Conservation (phyloP, 2,797 vertebrate species). For the Peromyscus aztecus region DNA sequence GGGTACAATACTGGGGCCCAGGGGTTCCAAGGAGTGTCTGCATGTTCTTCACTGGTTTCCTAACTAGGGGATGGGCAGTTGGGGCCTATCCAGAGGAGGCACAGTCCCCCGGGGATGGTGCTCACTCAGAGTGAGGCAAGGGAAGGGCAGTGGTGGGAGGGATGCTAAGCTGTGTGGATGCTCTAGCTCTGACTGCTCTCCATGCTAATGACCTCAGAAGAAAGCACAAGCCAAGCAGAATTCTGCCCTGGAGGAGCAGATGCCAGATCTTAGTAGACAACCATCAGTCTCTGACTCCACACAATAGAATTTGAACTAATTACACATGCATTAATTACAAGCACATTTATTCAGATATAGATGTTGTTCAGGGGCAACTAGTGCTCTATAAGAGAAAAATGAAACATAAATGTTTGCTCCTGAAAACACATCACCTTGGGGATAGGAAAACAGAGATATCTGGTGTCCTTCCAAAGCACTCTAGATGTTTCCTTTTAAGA, state of each 20-base stretch:
- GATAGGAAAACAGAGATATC: conserved; percentile 20
- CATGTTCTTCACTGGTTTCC: not conserved
- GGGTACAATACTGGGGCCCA: not conserved
- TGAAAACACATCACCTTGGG: conserved; percentile 11
- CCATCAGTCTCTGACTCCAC: not conserved
- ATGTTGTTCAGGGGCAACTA: not conserved
- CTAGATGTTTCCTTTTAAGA: not conserved
- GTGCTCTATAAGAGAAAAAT: conserved; percentile 16
- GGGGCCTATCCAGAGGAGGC: not conserved
- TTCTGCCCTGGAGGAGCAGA: not conserved
- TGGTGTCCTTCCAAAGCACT: conserved; percentile 30
- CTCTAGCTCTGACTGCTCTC: not conserved
- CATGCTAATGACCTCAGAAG: not conserved
- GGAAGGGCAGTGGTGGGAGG: not conserved
- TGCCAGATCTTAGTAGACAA: not conserved
- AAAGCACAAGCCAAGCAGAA: not conserved
- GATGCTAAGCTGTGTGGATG: not conserved
- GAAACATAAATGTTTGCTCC: conserved; percentile 10
- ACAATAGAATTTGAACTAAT: conserved; percentile 9
- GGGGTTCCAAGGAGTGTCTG: not conserved
- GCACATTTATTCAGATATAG: conserved; percentile 45
- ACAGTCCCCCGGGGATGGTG: not conserved
- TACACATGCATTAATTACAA: conserved; percentile 48
- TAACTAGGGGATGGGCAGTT: not conserved
- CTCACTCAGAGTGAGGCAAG: not conserved